Conservation (phyloP, 2,888 invertebrate species). For the Drosophila engyochracea region DNA sequence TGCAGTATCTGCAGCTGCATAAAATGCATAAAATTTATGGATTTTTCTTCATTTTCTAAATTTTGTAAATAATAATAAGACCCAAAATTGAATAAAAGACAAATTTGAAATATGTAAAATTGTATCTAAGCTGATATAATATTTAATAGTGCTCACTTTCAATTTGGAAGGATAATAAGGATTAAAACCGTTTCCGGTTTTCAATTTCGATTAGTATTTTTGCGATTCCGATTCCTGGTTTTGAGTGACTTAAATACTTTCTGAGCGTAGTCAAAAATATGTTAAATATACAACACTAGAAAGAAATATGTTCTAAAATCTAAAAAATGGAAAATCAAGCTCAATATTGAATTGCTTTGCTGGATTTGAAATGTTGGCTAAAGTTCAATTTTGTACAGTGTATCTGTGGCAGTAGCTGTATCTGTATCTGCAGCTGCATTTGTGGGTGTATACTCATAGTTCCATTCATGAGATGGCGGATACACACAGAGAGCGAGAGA, state of each 20-base stretch:
- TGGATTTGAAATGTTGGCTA: neutral
- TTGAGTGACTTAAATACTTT: neutral
- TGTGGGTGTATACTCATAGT: conserved; percentile 50
- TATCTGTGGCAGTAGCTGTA: neutral
- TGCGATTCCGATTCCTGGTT: neutral
- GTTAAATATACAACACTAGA: neutral
- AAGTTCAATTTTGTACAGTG: neutral
- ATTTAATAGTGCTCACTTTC: neutral
- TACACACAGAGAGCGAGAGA: conserved; percentile 25
- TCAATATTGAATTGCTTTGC: neutral
- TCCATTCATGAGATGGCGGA: conserved; percentile 56
- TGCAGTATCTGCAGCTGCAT: conserved; percentile 5
- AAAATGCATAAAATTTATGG: accelerated
- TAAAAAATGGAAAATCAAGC: neutral
- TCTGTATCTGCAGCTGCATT: conserved; percentile 27
- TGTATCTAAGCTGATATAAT: neutral
- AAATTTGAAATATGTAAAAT: neutral
- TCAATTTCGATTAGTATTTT: neutral
- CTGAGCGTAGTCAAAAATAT: neutral
- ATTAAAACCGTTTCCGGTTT: neutral
- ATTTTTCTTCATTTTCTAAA: too few species aligned
- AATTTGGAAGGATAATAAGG: neutral
- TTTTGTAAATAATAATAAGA: neutral
- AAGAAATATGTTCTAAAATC: neutral
- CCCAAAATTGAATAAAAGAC: neutral